A percentile compares a stretch with the other conserved stretches of the same genome.
These are phyloP conservation scores for Micropoecilia bifurca DNA, from an alignment of 2,797 vertebrate genomes.

Conservation along the genomic window DNA sequence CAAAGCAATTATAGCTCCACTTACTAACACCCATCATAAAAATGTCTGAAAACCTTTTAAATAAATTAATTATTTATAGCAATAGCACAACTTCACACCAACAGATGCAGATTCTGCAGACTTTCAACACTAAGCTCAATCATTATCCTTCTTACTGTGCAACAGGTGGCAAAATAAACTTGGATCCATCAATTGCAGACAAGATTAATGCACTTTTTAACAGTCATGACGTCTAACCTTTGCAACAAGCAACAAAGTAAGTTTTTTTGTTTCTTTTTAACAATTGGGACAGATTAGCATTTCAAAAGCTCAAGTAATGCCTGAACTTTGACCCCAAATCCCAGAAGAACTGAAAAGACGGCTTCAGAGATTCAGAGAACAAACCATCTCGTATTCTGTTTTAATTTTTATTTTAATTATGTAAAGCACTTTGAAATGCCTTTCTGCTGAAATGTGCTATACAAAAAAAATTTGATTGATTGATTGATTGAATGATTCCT, in stretches of 20 bases:
- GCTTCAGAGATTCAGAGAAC: no score
- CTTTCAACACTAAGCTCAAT: neutral
- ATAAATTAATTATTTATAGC: neutral
- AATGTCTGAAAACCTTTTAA: conserved; percentile 5
- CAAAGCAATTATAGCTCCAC: conserved; percentile 11
- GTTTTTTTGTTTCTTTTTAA: neutral
- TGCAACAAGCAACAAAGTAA: no score
- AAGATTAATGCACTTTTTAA: no score
- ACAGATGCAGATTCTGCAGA: neutral
- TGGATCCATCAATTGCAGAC: neutral
- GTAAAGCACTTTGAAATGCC: no score
- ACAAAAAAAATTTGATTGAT: no score
- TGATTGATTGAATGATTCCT: no score
- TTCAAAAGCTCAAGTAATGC: neutral
- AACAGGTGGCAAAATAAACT: neutral
- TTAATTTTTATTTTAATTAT: no score
- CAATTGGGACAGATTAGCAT: neutral
- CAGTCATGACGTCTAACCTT: no score
- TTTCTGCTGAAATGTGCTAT: neutral
- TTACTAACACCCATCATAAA: neutral
- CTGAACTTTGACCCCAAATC: neutral
- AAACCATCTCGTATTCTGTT: no score
- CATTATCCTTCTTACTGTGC: neutral
- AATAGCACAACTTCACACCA: neutral
- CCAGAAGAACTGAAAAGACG: no score